Conservation (phyloP, 2,113 vertebrate species). For the Prunella fulvescens region DNA sequence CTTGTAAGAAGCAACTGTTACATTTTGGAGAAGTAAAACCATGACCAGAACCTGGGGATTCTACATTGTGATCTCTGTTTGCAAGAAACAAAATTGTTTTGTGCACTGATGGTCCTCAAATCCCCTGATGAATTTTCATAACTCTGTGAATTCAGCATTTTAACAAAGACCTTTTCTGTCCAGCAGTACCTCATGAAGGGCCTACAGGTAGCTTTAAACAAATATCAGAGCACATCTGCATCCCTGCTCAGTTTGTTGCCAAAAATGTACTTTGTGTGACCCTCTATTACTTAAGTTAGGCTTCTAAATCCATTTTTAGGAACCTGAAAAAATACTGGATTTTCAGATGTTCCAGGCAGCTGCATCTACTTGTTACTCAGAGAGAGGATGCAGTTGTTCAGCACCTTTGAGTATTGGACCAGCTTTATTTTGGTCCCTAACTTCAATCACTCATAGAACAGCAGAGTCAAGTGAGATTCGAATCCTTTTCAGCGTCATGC, state of each 20-base stretch:
- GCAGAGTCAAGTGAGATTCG: not conserved
- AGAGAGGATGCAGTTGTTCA: not conserved
- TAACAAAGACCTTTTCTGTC: not conserved
- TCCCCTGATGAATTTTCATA: not conserved
- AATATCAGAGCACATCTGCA: rapidly evolving
- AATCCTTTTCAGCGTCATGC: not conserved
- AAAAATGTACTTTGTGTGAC: not conserved
- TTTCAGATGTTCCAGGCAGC: not conserved
- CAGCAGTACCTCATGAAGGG: not conserved
- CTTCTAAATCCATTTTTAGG: constrained; percentile 2
- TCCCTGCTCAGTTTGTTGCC: not conserved
- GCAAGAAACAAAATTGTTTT: not conserved
- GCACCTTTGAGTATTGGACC: not conserved
- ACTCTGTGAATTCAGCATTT: not conserved
- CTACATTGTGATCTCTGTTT: not conserved
- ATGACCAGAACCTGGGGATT: not conserved
- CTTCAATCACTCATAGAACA: not conserved
- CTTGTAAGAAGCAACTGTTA: not conserved
- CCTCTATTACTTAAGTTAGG: not conserved
- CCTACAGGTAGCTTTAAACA: not conserved
- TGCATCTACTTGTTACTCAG: not conserved
- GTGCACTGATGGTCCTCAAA: not conserved
- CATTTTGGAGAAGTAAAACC: not conserved
- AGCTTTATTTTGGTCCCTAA: constrained; percentile 5
- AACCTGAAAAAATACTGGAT: not conserved